These are phyloP conservation scores for Mormyrus proboscirostris DNA, from an alignment of 2,797 vertebrate species.

Conservation along the genomic window DNA sequence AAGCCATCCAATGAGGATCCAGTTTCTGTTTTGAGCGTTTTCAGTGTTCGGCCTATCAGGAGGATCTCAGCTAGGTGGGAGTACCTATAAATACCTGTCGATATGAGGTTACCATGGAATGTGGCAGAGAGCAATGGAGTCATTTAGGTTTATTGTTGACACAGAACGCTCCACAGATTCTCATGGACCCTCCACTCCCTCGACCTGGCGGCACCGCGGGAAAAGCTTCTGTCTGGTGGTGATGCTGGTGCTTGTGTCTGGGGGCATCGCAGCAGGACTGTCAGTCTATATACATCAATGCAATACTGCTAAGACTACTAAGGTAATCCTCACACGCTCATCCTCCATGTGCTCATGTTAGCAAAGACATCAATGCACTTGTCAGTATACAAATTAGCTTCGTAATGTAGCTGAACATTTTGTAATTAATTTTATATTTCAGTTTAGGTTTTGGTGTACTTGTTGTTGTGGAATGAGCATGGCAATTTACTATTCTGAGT, in stretches of 20 bases:
- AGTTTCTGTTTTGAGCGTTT: not conserved
- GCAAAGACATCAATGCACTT: not conserved
- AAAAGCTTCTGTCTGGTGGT: not conserved
- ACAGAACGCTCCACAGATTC: not conserved
- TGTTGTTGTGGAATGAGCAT: not conserved
- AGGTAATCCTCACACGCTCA: not conserved
- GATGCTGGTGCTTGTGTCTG: not conserved
- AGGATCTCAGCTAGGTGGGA: not conserved
- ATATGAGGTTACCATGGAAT: not conserved
- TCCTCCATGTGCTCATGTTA: not conserved
- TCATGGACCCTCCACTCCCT: not conserved
- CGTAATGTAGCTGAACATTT: not conserved
- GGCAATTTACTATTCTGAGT: not conserved
- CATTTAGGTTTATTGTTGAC: not conserved
- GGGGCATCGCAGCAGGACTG: not conserved
- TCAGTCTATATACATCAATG: not conserved
- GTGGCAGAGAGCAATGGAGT: slow-evolving; percentile 13
- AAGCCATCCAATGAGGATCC: slow-evolving; percentile 13
- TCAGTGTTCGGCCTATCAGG: not conserved
- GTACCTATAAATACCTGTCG: not conserved
- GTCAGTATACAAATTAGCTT: not conserved
- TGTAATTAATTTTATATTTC: not conserved
- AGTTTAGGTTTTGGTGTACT: not conserved
- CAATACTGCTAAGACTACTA: not conserved
- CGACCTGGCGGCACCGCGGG: not conserved